Base-by-base conservation (phyloP, 2,113 vertebrate species). In the Corythaeola cristata region DNA sequence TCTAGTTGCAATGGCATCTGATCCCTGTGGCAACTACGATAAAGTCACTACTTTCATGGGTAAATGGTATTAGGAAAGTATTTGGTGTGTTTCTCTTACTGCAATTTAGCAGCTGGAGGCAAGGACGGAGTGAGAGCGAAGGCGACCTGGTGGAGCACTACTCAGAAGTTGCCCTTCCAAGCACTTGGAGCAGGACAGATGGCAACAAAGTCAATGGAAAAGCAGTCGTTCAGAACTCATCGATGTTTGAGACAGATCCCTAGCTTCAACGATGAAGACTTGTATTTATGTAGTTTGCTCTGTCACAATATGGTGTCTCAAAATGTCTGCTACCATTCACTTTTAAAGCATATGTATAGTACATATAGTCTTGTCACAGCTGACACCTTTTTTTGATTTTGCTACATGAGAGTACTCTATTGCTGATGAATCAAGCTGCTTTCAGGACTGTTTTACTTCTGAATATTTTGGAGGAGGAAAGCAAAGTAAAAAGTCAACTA, bases 341-440 rank as follows among this genome's bases (percentile, higher is more conserved):
- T 96, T 89, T 58, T 45, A 75, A 85, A 93, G 69, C 89, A 55
- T 97, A 88, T 91, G 75, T 83, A 79, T 60, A 79, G 62, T 53
- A 27, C 64, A 90, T 85, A 84, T 4, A 92, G 84, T 32, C 80
- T 89, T 91, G 84, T 95, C 93, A 79, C 62, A 92, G 89, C 84
- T 95, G 94, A 97, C 93, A 95, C 84, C 77, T 92, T 94, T 93
- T 94, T 96, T 92, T 72, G 69, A 81, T 75, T 87, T 91, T 91
- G 80, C 77, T 85, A 77, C 73, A 56, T 62, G 60, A 74, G 59
- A 96, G 76, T 91, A 75, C 86, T 88, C 82, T 64, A 76, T 66
- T 92, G 77, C 49, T 96, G 81, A 80, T 85, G 83, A 88, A 93
- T 91, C 91, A 89, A 96, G 69, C 66, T 91, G 85, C 81, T 94